Evolutionary conservation across 1,140 invertebrate species (phyloP), one percentile per base, ranked within the genome.

Genomic region (Rhynchophorus ferrugineus): DNA sequence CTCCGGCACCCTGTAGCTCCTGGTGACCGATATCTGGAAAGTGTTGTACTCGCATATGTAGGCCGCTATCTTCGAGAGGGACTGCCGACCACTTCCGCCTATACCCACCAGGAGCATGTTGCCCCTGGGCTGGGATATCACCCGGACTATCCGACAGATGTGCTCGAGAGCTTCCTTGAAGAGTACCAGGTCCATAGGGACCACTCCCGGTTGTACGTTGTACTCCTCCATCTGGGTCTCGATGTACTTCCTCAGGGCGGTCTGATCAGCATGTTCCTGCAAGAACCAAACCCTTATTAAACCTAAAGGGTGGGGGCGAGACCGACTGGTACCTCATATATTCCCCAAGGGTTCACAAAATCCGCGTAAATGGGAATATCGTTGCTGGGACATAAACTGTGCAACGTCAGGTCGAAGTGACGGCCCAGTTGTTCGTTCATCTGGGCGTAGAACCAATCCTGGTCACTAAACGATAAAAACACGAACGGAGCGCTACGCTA

Each of bases 111-210:
- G 75, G 2, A 92, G 71, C 77, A 89, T 80, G 71, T 92, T 83
- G 3, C 90, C 89, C 20, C 83, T 74, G 0, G 83, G 85, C 69
- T 91, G 87, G 1, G 87, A 85, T 35, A 94, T 82, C 11, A 91
- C 86, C 44, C 89, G 74, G 8, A 85, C 78, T 46, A 89, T 87
- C 54, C 87, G 80, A 47, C 81, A 82, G 42, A 92, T 79, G 66
- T 91, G 88, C 64, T 90, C 84, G 29, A 92, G 83, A 2, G 88
- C 88, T 65, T 91, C 87, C 45, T 79, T 79, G 66, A 91, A 91
- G 36, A 91, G 72, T 7, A 91, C 86, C 19, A 92, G 69, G 66
- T 90, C 80, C 78, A 91, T 82, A 54, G 78, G 76, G 2, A 87
- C 76, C 7, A 83, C 80, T 0, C 86, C 84, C 0, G 84, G 81